Evolutionary conservation across 2,888 invertebrate species (phyloP), one percentile per base, ranked within the genome.

Genomic region (Tenodera sinensis): DNA sequence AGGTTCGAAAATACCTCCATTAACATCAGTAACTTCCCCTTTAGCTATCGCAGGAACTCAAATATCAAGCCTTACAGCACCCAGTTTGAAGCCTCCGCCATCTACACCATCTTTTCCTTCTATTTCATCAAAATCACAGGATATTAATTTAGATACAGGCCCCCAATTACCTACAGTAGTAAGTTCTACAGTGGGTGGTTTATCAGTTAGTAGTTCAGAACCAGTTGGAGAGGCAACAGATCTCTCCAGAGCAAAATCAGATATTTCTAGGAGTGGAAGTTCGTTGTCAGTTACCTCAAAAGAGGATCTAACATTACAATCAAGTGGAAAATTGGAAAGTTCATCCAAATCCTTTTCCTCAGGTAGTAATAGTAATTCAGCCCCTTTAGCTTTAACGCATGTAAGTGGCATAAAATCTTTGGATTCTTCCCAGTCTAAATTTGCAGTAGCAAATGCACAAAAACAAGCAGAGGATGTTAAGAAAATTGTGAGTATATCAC

Each of bases 401-500:
- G 82, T 87, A 9, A 87, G 87, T 28, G 25, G 54, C 25, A 25
- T 71, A 15, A 89, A 89, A 71, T 82, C 89, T 27, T 71, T 90
- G 34, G 89, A 90, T 28, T 82, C 83, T 30, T 88, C 88, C 20
- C 88, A 89, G 34, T 82, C 90, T 20, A 90, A 90, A 81, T 90
- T 89, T 81, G 28, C 88, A 47, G 84, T 89, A 25, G 83, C 85
- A 9, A 71, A 87, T 30, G 81, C 84, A 20, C 90, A 88, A 34
- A 89, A 89, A 83, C 88, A 88, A 15, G 82, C 25, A 27, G 89
- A 89, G 25, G 89, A 89, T n/a, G 42, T 83, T 7, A 89, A 89
- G 28, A 89, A 89, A 54, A 47, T 89, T 47, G 42, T 42, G 20
- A 88, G 27, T 34, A 54, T 88, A 28, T 15, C 88, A 28, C 28